These are phyloP conservation scores for Synanthedon andrenaeformis DNA, from an alignment of 2,888 invertebrate species.

Conservation along the genomic window DNA sequence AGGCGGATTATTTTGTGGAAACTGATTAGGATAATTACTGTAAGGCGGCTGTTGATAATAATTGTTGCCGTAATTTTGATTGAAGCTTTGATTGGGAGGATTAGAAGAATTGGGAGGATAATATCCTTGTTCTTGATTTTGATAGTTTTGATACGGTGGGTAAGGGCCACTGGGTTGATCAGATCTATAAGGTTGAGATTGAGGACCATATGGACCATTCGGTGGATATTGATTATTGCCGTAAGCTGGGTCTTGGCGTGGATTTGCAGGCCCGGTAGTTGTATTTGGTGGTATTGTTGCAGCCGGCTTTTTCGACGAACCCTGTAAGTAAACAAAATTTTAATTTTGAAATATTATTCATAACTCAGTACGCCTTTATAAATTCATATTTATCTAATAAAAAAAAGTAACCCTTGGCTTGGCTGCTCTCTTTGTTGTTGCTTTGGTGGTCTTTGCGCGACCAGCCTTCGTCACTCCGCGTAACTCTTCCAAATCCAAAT, in stretches of 20 bases:
- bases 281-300: constrained; percentile 63
- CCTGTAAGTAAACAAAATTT: constrained; percentile 24
- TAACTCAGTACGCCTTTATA: neutral
- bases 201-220: constrained; percentile 44
- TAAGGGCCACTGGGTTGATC: constrained; percentile 47
- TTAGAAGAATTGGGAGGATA: constrained; percentile 28
- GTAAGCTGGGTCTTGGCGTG: constrained; percentile 31
- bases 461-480: constrained; percentile 65
- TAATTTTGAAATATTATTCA: neutral
- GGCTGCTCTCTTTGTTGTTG: constrained; percentile 21
- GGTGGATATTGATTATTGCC: constrained; percentile 37
- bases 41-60: constrained; percentile 48
- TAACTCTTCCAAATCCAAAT: constrained; percentile 85
- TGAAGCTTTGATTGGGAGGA: constrained; percentile 61
- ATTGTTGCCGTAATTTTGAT: constrained; percentile 49
- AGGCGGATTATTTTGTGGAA: constrained; percentile 1
- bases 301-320: constrained; percentile 58
- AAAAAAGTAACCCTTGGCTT: constrained; percentile 33
- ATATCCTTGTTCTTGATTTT: constrained; percentile 40
- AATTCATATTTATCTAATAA: constrained; percentile 2
- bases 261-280: constrained; percentile 25
- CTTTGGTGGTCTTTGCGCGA: constrained; percentile 34
- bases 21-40: constrained; percentile 45
- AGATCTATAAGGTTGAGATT: constrained; percentile 31
- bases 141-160: constrained; percentile 47